A percentile compares a stretch with the other conserved stretches of the same genome.
Evolutionary conservation across 2,888 invertebrate species (phyloP).

Genomic region (Metalampra italica): DNA sequence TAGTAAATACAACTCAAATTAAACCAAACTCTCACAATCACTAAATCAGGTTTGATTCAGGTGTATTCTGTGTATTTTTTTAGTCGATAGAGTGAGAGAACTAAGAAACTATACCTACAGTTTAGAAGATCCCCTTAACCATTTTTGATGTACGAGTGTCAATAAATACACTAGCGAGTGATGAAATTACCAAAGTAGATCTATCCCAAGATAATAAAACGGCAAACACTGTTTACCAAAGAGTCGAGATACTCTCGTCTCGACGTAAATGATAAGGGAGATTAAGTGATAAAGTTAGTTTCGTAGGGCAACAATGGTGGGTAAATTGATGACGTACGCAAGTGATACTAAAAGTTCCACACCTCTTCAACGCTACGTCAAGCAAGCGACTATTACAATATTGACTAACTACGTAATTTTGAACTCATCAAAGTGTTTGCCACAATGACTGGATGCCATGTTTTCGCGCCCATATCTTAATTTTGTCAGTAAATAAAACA

Average conservation of each 20-base stretch:
- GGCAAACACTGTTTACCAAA: conserved; percentile 8
- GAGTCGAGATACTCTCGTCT: neutral
- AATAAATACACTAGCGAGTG: neutral
- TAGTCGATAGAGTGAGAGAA: too few species aligned
- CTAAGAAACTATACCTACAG: too few species aligned
- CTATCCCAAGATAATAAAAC: conserved; percentile 1
- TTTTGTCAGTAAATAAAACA: conserved; percentile 25
- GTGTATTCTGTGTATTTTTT: too few species aligned
- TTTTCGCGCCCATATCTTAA: conserved; percentile 33
- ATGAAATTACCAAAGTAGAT: neutral
- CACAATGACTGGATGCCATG: conserved; percentile 22
- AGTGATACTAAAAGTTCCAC: conserved; percentile 61
- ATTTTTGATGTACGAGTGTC: neutral
- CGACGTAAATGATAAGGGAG: conserved; percentile 24
- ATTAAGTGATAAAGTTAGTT: conserved; percentile 28
- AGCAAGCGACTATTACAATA: conserved; percentile 48
- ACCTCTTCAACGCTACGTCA: conserved; percentile 55
- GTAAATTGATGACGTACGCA: conserved; percentile 43
- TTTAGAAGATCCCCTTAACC: neutral
- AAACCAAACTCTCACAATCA: too few species aligned
- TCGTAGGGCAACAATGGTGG: conserved; percentile 19
- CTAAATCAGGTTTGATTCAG: too few species aligned
- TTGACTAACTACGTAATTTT: conserved; percentile 42
- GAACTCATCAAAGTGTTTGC: conserved; percentile 20
- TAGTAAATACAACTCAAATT: too few species aligned